These are phyloP conservation scores for Eupithecia insigniata DNA, from an alignment of 2,888 invertebrate genomes.

Conservation along the genomic window DNA sequence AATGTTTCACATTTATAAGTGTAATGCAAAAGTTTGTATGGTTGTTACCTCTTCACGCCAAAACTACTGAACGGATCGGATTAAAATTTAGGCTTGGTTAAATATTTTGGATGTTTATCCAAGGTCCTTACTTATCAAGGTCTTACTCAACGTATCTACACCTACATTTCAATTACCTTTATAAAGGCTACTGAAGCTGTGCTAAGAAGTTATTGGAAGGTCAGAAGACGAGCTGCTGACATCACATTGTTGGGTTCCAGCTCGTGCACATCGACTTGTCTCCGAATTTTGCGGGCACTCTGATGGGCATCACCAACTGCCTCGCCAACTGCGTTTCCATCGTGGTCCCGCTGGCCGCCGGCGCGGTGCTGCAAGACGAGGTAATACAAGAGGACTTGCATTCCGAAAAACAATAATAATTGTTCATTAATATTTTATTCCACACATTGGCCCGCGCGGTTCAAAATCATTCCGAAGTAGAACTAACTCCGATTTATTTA, in stretches of 20 bases:
- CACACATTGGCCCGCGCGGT: too few relatives aligned
- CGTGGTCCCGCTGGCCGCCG: constrained; percentile 89
- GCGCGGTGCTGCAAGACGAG: constrained; percentile 86
- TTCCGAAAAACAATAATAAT: too few relatives aligned
- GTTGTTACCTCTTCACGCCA: background rate
- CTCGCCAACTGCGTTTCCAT: constrained; percentile 90
- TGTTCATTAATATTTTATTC: too few relatives aligned
- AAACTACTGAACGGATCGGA: background rate
- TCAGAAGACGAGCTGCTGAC: background rate
- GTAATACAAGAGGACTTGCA: constrained; percentile 32
- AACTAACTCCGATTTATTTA: too few relatives aligned
- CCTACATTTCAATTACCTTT: too few relatives aligned
- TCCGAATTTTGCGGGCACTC: constrained; percentile 90
- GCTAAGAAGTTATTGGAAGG: background rate
- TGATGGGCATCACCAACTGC: constrained; percentile 93
- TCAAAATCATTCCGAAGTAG: too few relatives aligned
- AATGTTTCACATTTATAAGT: background rate
- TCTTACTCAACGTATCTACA: too few relatives aligned
- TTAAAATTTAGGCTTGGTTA: background rate
- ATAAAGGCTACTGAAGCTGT: background rate
- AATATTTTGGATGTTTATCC: too few relatives aligned
- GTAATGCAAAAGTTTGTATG: background rate
- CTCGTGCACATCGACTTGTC: constrained; percentile 92
- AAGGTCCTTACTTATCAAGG: too few relatives aligned
- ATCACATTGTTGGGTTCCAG: constrained; percentile 79